Conservation (phyloP, 2,888 invertebrate genomes). For the Lithophane socia region DNA sequence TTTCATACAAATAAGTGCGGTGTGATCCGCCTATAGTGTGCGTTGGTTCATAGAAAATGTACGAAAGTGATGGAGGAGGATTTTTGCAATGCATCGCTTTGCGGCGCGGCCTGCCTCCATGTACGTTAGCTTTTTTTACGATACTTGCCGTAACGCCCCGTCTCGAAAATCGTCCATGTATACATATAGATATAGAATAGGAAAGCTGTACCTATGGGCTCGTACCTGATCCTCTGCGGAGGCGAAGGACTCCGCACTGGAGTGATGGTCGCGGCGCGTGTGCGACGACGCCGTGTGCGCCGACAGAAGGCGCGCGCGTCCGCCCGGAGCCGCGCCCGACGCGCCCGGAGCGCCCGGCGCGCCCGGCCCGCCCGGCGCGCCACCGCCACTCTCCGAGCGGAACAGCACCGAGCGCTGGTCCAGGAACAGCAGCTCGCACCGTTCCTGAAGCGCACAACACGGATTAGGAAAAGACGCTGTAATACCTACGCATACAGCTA, state of each 20-base stretch:
- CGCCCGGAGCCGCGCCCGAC: slow-evolving; percentile 74
- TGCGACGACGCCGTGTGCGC: slow-evolving; percentile 86
- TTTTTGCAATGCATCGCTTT: background rate
- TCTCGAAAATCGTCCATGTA: background rate
- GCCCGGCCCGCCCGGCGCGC: slow-evolving; percentile 73
- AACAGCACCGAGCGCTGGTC: slow-evolving; percentile 97
- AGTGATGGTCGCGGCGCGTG: slow-evolving; percentile 92
- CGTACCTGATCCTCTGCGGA: slow-evolving; percentile 97
- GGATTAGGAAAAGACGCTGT: no score
- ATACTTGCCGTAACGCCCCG: background rate
- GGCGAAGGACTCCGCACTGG: slow-evolving; percentile 98
- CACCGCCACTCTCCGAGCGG: slow-evolving; percentile 93
- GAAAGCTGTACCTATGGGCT: slow-evolving; percentile 3
- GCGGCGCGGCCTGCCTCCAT: background rate
- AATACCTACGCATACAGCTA: background rate
- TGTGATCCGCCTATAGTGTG: background rate
- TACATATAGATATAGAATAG: background rate
- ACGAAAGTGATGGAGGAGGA: background rate
- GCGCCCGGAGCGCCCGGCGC: slow-evolving; percentile 72
- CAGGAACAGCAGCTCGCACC: slow-evolving; percentile 96
- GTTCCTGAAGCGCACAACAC: slow-evolving; percentile 91
- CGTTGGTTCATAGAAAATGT: background rate
- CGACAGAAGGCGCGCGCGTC: slow-evolving; percentile 82
- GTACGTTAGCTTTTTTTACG: no score
- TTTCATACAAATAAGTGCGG: background rate